Conservation (phyloP, 2,888 invertebrate species). For the Bombylius discolor region DNA sequence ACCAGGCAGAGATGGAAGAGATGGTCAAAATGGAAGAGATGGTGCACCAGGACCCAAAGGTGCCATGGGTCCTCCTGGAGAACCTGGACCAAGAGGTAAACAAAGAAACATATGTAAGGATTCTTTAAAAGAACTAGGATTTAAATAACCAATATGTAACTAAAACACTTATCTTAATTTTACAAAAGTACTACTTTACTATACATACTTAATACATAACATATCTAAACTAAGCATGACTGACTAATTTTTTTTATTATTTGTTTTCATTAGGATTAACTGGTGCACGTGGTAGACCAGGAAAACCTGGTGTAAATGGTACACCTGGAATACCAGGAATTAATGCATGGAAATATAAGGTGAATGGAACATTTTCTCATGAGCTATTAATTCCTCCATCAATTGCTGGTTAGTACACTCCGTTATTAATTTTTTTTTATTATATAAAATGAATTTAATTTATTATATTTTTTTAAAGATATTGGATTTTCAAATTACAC, state of each 20-base stretch:
- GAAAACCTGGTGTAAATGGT: conserved; percentile 60
- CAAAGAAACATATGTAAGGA: too few species aligned
- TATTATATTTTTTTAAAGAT: conserved; percentile 17
- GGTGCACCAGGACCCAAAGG: conserved; percentile 51
- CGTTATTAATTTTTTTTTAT: neutral
- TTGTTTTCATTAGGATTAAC: conserved; percentile 26
- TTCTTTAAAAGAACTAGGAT: too few species aligned
- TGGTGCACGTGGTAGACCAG: conserved; percentile 59
- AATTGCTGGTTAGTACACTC: conserved; percentile 47
- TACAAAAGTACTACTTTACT: too few species aligned
- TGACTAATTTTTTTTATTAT: neutral
- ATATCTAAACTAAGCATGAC: too few species aligned
- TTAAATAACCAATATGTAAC: too few species aligned
- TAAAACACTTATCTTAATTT: too few species aligned
- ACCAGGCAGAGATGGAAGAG: conserved; percentile 37
- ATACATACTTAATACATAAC: too few species aligned
- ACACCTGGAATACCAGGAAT: conserved; percentile 69
- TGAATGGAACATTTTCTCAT: conserved; percentile 45
- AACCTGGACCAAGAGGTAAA: conserved; percentile 54
- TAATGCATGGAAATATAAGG: conserved; percentile 53
- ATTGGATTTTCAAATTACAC: conserved; percentile 25
- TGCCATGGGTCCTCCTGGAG: conserved; percentile 58
- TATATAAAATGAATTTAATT: neutral
- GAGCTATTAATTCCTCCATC: conserved; percentile 75
- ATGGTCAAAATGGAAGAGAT: conserved; percentile 58